Evolutionary conservation across 2,797 vertebrate species (phyloP), one percentile per base, ranked within the genome.

Genomic region (Phoxinus dragarum): DNA sequence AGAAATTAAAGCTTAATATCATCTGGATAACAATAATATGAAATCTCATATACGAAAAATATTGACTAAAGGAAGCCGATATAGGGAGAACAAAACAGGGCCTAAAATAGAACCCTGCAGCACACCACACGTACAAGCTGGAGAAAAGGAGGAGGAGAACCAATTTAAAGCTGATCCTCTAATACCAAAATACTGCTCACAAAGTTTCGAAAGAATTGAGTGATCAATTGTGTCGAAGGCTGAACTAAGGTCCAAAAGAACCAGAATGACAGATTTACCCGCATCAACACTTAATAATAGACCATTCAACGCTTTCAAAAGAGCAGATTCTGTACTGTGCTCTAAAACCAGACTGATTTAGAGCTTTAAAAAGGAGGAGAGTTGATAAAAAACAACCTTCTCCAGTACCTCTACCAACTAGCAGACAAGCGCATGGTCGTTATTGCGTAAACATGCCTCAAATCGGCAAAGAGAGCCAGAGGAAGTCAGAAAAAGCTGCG

Each of bases 401-500:
- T 66, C 61, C 61, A 16, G 61, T 66, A 17, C 5, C 31, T 61
- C 56, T n/a, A 11, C 56, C 19, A 40, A 68, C 73, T 19, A 42
- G 42, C 36, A 78, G 74, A 61, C 38, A 59, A 47, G 23, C 27
- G 1, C 6, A n/a, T 40, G 83, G 83, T 79, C 21, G 9, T 34
- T 61, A 47, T 21, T 72, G 75, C 27, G 52, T 72, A 79, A 84
- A 79, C 52, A 79, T 79, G 75, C 52, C 66, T 59, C 27, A 72
- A 19, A 71, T 40, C 59, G 52, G 61, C 71, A n/a, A 42, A 81
- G 64, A 52, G 68, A 61, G 56, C 69, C 77, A 71, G 80, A 80
- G 80, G 76, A 89, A 80, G 68, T 44, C 84, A 38, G 75, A 85
- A 84, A 38, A 14, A 80, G 17, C 76, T 44, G 38, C 21, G 27